Evolutionary conservation across 2,797 vertebrate species (phyloP).

Genomic region (Thaleichthys pacificus): DNA sequence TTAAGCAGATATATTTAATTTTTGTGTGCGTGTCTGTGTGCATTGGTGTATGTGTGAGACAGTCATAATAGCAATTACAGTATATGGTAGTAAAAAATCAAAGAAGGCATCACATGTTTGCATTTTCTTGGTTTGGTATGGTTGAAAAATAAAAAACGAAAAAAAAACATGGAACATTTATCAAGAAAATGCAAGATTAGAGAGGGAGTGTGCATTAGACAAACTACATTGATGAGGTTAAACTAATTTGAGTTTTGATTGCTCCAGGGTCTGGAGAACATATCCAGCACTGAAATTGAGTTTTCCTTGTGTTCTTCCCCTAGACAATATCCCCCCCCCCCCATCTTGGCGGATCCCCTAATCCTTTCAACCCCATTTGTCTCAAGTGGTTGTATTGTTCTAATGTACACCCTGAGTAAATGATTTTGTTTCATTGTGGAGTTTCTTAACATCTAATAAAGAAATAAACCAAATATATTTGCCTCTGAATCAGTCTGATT

Average conservation of each 20-base stretch:
- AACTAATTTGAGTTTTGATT: slow-evolving; percentile 52
- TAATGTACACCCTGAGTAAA: slow-evolving; percentile 94
- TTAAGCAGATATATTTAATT: slow-evolving; percentile 41
- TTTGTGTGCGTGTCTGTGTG: slow-evolving; percentile 16
- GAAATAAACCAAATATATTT: slow-evolving; percentile 75
- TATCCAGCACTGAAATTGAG: slow-evolving; percentile 76
- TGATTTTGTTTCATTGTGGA: slow-evolving; percentile 99
- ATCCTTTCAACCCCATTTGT: slow-evolving; percentile 54
- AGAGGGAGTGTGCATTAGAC: slow-evolving; percentile 63
- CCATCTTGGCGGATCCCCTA: slow-evolving; percentile 9
- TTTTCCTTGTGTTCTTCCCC: slow-evolving; percentile 77
- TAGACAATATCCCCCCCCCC: slow-evolving; percentile 62
- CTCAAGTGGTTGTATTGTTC: slow-evolving; percentile 87
- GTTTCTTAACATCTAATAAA: slow-evolving; percentile 99
- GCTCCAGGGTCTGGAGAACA: slow-evolving; percentile 82
- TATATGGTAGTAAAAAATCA: slow-evolving; percentile 51
- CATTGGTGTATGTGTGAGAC: slow-evolving; percentile 63
- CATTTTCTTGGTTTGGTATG: slow-evolving; percentile 51
- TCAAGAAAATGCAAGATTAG: slow-evolving; percentile 21
- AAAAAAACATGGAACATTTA: not conserved
- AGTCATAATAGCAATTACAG: slow-evolving; percentile 72
- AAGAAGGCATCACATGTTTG: slow-evolving; percentile 61
- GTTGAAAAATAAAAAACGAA: slow-evolving; percentile 54
- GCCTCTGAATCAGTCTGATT: not conserved
- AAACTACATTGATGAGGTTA: slow-evolving; percentile 43